Evolutionary conservation across 2,113 vertebrate species (phyloP).

Genomic region (Corythornis cristatus): DNA sequence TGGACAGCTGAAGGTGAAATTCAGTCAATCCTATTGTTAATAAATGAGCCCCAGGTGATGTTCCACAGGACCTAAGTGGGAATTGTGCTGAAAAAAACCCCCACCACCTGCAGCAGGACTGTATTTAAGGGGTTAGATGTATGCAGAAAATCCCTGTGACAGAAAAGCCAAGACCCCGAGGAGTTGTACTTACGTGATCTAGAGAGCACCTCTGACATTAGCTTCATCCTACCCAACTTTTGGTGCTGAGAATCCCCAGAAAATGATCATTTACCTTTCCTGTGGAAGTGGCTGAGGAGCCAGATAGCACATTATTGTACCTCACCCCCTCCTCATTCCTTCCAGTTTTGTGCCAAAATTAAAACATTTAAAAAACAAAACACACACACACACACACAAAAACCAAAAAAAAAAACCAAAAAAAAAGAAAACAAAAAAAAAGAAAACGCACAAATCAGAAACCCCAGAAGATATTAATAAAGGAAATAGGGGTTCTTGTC

Average conservation of each 20-base stretch:
- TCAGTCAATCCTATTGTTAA: conserved; percentile 18
- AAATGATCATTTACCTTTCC: neutral
- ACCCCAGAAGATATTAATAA: neutral
- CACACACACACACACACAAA: too few relatives aligned
- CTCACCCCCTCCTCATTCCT: neutral
- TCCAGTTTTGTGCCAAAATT: neutral
- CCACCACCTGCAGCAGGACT: neutral
- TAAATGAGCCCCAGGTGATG: neutral
- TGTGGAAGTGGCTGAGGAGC: neutral
- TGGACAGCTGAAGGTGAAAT: neutral
- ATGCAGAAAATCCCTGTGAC: neutral
- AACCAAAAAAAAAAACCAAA: too few relatives aligned
- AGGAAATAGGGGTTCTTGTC: neutral
- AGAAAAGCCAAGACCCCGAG: neutral
- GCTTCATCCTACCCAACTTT: neutral
- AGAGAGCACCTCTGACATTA: neutral
- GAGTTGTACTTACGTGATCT: neutral
- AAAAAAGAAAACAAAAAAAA: too few relatives aligned
- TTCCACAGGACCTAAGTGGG: neutral
- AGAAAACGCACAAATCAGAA: too few relatives aligned
- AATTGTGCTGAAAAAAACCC: neutral
- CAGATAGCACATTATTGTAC: neutral
- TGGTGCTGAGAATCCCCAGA: neutral
- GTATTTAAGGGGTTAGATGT: neutral
- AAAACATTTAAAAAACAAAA: neutral